Evolutionary conservation across 2,888 invertebrate genomes (phyloP), one percentile per base, ranked within the genome.

Genomic region (Unio pictorum): DNA sequence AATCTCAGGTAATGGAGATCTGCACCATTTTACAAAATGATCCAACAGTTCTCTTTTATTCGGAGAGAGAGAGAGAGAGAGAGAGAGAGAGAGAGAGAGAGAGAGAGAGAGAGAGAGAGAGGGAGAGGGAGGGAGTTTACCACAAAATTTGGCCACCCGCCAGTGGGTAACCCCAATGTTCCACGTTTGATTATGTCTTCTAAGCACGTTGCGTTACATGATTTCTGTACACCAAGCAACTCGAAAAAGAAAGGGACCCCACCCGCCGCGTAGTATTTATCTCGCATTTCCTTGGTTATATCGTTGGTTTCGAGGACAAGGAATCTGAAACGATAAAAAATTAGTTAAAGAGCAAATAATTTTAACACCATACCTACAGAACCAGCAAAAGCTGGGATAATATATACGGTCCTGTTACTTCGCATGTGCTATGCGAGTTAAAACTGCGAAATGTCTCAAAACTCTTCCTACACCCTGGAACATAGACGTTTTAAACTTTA

Each of bases 231-330:
- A 6, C 67, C 54, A 7, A 82, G 67, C 5, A 87, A 80, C 56
- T 76, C 76, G 64, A 82, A 78, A 78, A 86, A 86, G 72, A 87
- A 83, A 1, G 88, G 86, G 15, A 85, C 75, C 0, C 84, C 79
- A 1, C 88, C 88, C 23, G 85, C 82, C 28, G 81, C 65, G 69
- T 85, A 87, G 67, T 87, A 86, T 34, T 79, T 68, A 55, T 71
- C 68, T 64, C 75, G 71, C 26, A 75, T 74, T 23, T 54, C 79
- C n/a, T 68, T 66, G n/a, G 76, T 72, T 15, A 68, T 69, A 8
- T 64, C 78, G 62, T 73, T 75, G 1, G 81, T 80, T 64, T 84
- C 83, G 1, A 79, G 76, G 34, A 85, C 64, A 54, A 86, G 66
- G 63, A 83, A 82, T 28, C 86, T 86, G 56, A 45, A 45, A 45